phyloP scores from a whole-genome alignment of 2,797 vertebrate genomes.

The Sebastes baramenuke region DNA sequence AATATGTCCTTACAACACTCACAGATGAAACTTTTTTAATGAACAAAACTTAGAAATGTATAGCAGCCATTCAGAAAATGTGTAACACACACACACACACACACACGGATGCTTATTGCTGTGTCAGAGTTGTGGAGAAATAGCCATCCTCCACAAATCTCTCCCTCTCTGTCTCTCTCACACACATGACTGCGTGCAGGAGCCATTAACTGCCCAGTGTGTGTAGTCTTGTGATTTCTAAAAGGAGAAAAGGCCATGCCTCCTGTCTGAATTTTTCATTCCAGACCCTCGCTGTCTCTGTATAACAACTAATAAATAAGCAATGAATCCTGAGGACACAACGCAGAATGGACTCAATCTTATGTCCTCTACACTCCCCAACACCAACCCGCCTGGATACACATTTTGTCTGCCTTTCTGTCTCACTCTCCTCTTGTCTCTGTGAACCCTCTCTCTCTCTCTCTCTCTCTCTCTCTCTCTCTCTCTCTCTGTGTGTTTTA shows the following conservation, averaged over 20 bases:
- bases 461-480: neutral
- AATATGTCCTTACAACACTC: neutral
- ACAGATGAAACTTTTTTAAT: neutral
- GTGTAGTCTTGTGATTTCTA: slow-evolving; percentile 64
- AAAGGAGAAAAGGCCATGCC: slow-evolving; percentile 62
- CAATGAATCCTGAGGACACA: slow-evolving; percentile 71
- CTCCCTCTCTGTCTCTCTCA: neutral
- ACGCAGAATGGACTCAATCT: slow-evolving; percentile 67
- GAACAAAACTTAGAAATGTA: neutral
- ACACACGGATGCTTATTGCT: slow-evolving; percentile 7
- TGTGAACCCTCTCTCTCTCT: neutral
- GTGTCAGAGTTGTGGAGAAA: slow-evolving; percentile 36
- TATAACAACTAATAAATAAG: slow-evolving; percentile 79
- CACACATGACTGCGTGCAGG: slow-evolving; percentile 21
- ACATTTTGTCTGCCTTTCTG: slow-evolving; percentile 30
- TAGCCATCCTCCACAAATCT: slow-evolving; percentile 37
- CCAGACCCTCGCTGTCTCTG: slow-evolving; percentile 63
- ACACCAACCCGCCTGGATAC: slow-evolving; percentile 26
- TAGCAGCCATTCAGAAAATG: neutral
- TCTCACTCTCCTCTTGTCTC: slow-evolving; percentile 7
- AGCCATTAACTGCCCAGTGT: slow-evolving; percentile 61
- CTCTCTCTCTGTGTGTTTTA: slow-evolving; percentile 8
- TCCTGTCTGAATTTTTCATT: slow-evolving; percentile 78
- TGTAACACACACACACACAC: neutral
- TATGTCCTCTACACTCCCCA: slow-evolving; percentile 48